A percentile compares a stretch with the other conserved stretches of the same genome.
Evolutionary conservation across 2,797 vertebrate genomes (phyloP).

Genomic region (Poecilia wingei): DNA sequence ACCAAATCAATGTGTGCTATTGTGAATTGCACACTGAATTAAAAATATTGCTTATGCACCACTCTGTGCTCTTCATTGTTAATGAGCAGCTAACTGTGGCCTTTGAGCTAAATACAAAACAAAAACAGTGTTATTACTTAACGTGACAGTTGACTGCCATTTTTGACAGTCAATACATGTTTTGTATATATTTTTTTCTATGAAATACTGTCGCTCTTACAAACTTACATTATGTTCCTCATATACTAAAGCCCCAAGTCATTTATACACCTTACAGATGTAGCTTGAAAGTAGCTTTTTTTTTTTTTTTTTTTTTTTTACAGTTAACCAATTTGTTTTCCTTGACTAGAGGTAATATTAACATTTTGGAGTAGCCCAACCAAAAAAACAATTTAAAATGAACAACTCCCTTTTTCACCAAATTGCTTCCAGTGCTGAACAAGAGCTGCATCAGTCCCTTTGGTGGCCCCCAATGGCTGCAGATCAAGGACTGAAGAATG

Average conservation of each 20-base stretch:
- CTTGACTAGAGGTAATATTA: not conserved
- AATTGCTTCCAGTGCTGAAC: not conserved
- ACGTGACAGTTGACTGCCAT: not conserved
- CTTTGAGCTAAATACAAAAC: not conserved
- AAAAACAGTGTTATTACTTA: not conserved
- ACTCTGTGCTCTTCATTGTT: not conserved
- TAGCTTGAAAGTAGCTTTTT: not conserved
- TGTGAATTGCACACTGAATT: not conserved
- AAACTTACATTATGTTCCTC: not conserved
- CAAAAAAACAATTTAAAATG: not conserved
- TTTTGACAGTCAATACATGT: no score
- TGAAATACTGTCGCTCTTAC: not conserved
- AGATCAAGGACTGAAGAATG: not conserved
- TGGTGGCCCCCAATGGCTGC: not conserved
- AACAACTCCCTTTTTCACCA: not conserved
- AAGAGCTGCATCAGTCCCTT: not conserved
- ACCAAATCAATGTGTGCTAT: not conserved
- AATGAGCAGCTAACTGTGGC: not conserved
- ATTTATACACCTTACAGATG: not conserved
- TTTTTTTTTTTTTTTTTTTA: not conserved
- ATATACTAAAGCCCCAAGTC: not conserved
- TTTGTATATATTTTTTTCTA: not conserved
- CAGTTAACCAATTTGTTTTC: not conserved
- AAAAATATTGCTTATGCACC: not conserved
- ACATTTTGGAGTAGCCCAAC: not conserved